A percentile compares a stretch with the other conserved stretches of the same genome.
phyloP scores from a whole-genome alignment of 2,888 invertebrate genomes.

The Microctonus aethiopoides region DNA sequence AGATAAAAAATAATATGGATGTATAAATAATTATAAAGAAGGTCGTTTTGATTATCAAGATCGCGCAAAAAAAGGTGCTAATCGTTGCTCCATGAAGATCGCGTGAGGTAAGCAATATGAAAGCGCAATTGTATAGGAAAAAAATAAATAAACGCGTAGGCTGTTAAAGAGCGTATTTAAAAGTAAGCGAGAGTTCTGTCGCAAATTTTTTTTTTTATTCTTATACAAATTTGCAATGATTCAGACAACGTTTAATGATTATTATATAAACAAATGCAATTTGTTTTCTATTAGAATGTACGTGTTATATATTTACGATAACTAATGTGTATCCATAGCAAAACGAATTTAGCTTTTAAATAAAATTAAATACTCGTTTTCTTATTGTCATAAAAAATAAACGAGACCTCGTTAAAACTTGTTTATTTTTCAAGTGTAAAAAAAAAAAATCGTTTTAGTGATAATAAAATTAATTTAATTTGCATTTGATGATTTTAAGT shows the following conservation, averaged over 20 bases:
- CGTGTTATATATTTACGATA: not conserved
- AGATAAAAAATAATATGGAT: not conserved
- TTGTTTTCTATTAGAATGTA: not conserved
- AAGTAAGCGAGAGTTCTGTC: slow-evolving; percentile 16
- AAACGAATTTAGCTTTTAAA: not conserved
- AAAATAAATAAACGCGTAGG: slow-evolving; percentile 23
- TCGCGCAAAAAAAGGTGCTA: slow-evolving; percentile 26
- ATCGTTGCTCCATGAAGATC: slow-evolving; percentile 26
- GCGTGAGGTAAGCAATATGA: slow-evolving; percentile 34
- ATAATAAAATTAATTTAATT: too few relatives aligned
- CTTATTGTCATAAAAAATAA: too few relatives aligned
- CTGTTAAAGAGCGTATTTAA: slow-evolving; percentile 12
- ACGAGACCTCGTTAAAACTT: too few relatives aligned
- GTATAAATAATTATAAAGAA: slow-evolving; percentile 11
- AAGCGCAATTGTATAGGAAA: slow-evolving; percentile 28
- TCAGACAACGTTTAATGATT: not conserved
- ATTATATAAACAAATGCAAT: not conserved
- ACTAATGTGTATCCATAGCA: too few relatives aligned
- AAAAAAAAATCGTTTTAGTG: too few relatives aligned
- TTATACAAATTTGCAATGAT: not conserved
- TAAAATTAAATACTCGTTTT: not conserved
- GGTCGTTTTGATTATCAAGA: slow-evolving; percentile 13
- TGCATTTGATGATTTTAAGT: too few relatives aligned
- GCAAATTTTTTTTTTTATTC: not conserved
- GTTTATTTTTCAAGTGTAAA: too few relatives aligned